phyloP scores from a whole-genome alignment of 2,797 vertebrate species.

The Scomberomorus guttatus region DNA sequence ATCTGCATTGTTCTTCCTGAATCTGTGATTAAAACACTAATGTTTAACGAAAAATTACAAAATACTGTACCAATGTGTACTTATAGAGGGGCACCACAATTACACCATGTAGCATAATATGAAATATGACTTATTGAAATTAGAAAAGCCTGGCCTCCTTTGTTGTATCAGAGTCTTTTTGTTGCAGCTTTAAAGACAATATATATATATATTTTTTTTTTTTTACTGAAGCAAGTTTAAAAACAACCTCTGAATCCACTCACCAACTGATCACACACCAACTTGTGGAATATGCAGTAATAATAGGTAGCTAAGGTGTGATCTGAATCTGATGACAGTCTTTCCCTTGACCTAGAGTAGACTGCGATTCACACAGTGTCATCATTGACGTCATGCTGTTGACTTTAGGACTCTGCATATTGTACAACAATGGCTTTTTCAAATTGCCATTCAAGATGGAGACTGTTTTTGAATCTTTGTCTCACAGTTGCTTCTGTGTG shows the following conservation, averaged over 20 bases:
- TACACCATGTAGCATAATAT: too few species aligned
- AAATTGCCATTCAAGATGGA: not conserved
- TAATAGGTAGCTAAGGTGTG: not conserved
- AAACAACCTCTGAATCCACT: not conserved
- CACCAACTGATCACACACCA: too few species aligned
- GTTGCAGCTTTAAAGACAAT: too few species aligned
- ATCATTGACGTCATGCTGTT: slow-evolving; percentile 4
- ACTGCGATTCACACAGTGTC: not conserved
- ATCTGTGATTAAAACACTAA: not conserved
- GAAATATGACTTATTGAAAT: too few species aligned
- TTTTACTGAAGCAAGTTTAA: not conserved
- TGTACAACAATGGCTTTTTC: slow-evolving; percentile 2
- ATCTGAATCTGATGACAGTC: not conserved
- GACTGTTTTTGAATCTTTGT: not conserved
- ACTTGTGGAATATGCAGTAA: not conserved
- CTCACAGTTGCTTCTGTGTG: too few species aligned
- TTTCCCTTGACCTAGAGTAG: slow-evolving; percentile 7
- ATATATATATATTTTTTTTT: too few species aligned
- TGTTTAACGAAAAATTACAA: not conserved
- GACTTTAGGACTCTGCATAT: not conserved
- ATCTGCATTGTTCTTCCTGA: not conserved
- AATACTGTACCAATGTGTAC: too few species aligned
- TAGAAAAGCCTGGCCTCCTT: too few species aligned
- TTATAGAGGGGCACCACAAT: too few species aligned
- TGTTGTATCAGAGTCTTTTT: too few species aligned